A percentile compares a stretch with the other conserved stretches of the same genome.
Evolutionary conservation across 2,797 vertebrate genomes (phyloP).

Genomic region (Acipenser ruthenus): DNA sequence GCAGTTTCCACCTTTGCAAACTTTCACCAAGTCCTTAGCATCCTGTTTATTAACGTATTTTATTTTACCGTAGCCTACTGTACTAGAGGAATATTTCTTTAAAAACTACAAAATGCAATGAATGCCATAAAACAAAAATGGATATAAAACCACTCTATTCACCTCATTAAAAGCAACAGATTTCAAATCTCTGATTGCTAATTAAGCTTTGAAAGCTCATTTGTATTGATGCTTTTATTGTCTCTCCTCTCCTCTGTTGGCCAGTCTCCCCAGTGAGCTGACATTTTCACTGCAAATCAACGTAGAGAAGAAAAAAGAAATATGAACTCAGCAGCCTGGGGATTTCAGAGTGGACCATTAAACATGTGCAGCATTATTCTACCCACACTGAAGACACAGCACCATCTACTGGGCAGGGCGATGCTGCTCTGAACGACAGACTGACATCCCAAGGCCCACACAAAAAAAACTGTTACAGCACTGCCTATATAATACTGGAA

Average conservation of each 20-base stretch:
- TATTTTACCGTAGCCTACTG: too few species aligned
- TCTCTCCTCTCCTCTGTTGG: conserved; percentile 16
- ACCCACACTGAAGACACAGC: conserved; percentile 34
- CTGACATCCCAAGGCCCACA: too few species aligned
- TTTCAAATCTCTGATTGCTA: conserved; percentile 18
- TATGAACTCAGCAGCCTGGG: conserved; percentile 7
- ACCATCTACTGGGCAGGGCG: conserved; percentile 37
- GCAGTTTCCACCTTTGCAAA: background rate
- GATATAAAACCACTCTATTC: background rate
- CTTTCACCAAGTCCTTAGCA: too few species aligned
- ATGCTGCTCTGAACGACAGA: background rate
- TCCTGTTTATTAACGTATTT: too few species aligned
- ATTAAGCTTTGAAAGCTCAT: conserved; percentile 34
- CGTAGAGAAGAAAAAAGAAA: conserved; percentile 1
- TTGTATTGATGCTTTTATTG: conserved; percentile 20
- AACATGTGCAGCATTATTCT: conserved; percentile 6
- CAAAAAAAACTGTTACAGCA: too few species aligned
- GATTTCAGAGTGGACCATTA: background rate
- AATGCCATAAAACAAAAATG: background rate
- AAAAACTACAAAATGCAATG: background rate
- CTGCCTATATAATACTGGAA: too few species aligned
- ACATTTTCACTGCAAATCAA: conserved; percentile 35
- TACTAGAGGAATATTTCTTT: too few species aligned
- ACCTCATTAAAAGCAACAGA: background rate
- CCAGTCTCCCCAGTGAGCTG: conserved; percentile 29